Evolutionary conservation across 2,797 vertebrate species (phyloP), one percentile per base, ranked within the genome.

Genomic region (Melanotaenia maccullochi): DNA sequence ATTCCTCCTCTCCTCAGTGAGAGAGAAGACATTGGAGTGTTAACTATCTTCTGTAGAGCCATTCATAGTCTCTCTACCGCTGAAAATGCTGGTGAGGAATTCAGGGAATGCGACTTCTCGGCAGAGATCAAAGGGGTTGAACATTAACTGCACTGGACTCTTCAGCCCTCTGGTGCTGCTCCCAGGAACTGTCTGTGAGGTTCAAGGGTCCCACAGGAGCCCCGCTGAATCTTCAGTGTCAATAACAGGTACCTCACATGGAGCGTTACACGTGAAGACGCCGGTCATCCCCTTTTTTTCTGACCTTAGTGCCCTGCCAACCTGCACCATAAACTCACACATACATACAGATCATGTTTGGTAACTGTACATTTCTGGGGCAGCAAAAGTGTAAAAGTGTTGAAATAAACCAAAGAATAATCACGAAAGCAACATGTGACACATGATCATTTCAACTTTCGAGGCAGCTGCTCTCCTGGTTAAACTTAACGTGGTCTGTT

Each of bases 91-190:
- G 79, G 79, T 58, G 83, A 90, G 93, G 94, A 94, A 95, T 94
- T 93, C 89, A 51, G 73, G 87, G 93, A 95, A 95, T 94, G 93
- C 73, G 58, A 82, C 91, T 91, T 93, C 88, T 78, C 65, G 38
- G 89, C 85, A 90, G 60, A 90, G 90, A 93, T 94, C 89, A 93
- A 92, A 92, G 76, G 89, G 75, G 84, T 92, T 93, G 88, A 93
- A 94, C 91, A 94, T 94, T 94, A 93, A 94, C 93, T 71, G 70
- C 3, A 70, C 75, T 91, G 89, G 93, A 91, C 90, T 85, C 81
- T 80, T 78, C 87, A 85, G 88, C 82, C 86, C 85, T 84, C 64
- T 81, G 68, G 85, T 52, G 74, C 76, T 75, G 82, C 83, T 92
- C 88, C 78, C 90, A 88, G 85, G 73, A 74, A 83, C 89, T 75